Conservation (phyloP, 2,888 invertebrate genomes). For the Clepsis dumicolana region DNA sequence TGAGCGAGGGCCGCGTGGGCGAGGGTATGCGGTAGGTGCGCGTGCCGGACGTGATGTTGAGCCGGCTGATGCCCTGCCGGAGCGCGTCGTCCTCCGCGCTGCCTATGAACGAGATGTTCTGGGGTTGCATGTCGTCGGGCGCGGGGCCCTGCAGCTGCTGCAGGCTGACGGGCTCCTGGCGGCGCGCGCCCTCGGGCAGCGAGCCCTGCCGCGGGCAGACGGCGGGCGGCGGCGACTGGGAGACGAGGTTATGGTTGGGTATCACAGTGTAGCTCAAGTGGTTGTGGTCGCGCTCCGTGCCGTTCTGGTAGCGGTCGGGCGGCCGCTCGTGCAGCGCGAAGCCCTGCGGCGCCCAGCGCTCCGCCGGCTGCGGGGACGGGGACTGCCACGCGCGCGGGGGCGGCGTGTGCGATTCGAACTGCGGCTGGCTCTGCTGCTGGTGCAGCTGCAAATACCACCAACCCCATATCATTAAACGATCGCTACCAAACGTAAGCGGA, state of each 20-base stretch:
- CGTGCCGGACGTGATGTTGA: conserved; percentile 95
- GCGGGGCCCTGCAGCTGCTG: conserved; percentile 87
- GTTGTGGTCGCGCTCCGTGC: conserved; percentile 71
- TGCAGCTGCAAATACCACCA: conserved; percentile 64
- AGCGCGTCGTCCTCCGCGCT: conserved; percentile 86
- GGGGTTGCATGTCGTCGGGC: conserved; percentile 96
- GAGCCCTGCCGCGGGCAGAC: conserved; percentile 88
- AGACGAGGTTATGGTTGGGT: conserved; percentile 85
- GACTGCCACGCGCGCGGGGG: conserved; percentile 78
- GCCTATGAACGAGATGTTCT: conserved; percentile 96
- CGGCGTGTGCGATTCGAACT: conserved; percentile 43
- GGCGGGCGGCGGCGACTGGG: conserved; percentile 83
- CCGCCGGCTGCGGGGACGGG: conserved; percentile 60
- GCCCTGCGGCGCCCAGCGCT: conserved; percentile 83
- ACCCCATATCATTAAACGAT: neutral
- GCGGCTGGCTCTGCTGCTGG: conserved; percentile 58
- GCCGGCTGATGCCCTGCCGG: conserved; percentile 89
- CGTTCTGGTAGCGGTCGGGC: conserved; percentile 76
- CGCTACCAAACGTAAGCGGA: too few relatives aligned
- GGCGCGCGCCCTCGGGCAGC: conserved; percentile 62
- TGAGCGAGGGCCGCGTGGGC: conserved; percentile 91
- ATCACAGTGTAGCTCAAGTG: conserved; percentile 86
- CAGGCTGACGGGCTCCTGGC: conserved; percentile 76
- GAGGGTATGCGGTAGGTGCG: conserved; percentile 96
- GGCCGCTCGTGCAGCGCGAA: conserved; percentile 89